These are phyloP conservation scores for Galeopterus variegatus DNA, from an alignment of 2,113 vertebrate species.

Conservation along the genomic window DNA sequence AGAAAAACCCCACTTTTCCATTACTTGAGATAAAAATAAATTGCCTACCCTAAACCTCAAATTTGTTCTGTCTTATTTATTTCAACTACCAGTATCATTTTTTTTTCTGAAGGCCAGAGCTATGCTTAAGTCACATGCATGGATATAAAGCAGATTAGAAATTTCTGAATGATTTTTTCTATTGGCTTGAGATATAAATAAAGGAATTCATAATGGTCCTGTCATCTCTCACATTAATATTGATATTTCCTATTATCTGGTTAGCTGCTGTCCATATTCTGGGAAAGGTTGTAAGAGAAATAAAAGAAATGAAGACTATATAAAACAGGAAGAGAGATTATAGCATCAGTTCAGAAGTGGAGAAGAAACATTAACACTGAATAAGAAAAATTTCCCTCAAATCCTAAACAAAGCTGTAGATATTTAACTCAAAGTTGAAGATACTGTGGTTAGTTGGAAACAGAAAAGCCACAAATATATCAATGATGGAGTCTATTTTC, in stretches of 20 bases:
- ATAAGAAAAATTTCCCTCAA: conserved; percentile 20
- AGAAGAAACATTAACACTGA: neutral
- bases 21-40: conserved; percentile 60
- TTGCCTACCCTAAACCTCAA: neutral
- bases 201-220: neutral
- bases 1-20: conserved; percentile 13
- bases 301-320: neutral
- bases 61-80: conserved; percentile 33
- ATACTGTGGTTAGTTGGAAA: neutral
- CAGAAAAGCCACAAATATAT: neutral
- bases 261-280: neutral
- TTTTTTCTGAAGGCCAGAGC: neutral
- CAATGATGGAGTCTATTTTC: neutral
- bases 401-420: neutral
- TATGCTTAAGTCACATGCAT: neutral
- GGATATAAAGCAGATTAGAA: neutral
- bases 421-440: neutral
- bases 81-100: conserved; percentile 5
- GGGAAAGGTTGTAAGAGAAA: neutral
- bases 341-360: neutral
- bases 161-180: conserved; percentile 17
- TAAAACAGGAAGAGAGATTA: neutral
- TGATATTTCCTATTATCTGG: conserved; percentile 39
- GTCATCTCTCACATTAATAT: neutral
- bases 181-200: conserved; percentile 53